phyloP scores from a whole-genome alignment of 1,140 invertebrate species.

The Kradibia gibbosae region DNA sequence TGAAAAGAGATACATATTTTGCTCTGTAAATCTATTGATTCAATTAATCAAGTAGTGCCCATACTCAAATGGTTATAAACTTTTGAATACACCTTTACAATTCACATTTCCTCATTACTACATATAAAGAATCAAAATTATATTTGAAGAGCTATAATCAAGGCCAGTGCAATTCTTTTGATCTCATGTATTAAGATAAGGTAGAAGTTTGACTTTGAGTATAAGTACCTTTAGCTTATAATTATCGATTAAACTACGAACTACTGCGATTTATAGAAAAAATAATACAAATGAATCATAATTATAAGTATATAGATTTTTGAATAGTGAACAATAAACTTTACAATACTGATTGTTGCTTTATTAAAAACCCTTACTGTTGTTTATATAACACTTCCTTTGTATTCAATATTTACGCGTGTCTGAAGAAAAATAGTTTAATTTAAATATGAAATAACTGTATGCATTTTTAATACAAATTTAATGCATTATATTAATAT shows the following conservation, averaged over 20 bases:
- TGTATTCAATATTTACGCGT: no score
- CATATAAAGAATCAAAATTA: not conserved
- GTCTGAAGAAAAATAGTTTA: no score
- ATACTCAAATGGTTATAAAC: slow-evolving; percentile 1
- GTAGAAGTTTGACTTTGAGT: not conserved
- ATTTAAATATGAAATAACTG: no score
- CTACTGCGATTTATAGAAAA: not conserved
- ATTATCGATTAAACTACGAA: not conserved
- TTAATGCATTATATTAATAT: no score
- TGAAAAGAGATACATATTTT: slow-evolving; percentile 60
- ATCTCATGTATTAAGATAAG: no score
- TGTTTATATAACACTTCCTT: no score
- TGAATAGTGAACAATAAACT: not conserved
- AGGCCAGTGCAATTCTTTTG: no score
- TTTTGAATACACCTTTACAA: not conserved
- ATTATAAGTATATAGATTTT: not conserved
- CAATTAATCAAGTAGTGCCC: not conserved
- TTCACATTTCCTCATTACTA: not conserved
- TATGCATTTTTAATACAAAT: no score
- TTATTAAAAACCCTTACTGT: not conserved
- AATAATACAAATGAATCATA: not conserved
- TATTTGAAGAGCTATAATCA: no score
- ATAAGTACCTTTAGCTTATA: not conserved
- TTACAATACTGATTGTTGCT: not conserved
- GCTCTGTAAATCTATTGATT: slow-evolving; percentile 6